Conservation (phyloP, 2,888 invertebrate genomes). For the Scaptomyza tumidula region DNA sequence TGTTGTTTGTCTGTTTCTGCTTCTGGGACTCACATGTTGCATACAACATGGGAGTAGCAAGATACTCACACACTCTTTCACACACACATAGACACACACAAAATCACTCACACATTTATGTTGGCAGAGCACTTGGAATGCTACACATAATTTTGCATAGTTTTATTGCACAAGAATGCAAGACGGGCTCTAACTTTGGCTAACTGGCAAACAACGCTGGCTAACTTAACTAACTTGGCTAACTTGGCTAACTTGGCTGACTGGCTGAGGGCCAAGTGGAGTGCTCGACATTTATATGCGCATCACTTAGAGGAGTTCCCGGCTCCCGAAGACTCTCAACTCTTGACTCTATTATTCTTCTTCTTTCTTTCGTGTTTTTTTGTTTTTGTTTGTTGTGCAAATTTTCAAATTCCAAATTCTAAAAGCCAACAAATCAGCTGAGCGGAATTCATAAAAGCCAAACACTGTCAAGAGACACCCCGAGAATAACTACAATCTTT, state of each 20-base stretch:
- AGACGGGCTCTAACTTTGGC: slow-evolving; percentile 31
- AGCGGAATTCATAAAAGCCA: slow-evolving; percentile 72
- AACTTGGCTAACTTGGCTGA: slow-evolving; percentile 19
- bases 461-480: slow-evolving; percentile 17
- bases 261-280: slow-evolving; percentile 61
- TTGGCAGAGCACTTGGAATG: slow-evolving; percentile 52
- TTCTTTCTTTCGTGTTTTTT: slow-evolving; percentile 1
- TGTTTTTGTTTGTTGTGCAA: slow-evolving; percentile 12
- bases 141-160: slow-evolving; percentile 80
- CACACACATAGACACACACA: slow-evolving; percentile 12
- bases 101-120: slow-evolving; percentile 13
- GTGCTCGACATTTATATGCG: slow-evolving; percentile 81
- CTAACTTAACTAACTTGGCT: neutral
- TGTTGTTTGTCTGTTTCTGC: slow-evolving; percentile 26
- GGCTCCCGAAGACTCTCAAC: slow-evolving; percentile 11
- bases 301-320: slow-evolving; percentile 70
- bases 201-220: slow-evolving; percentile 23
- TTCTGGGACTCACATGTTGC: slow-evolving; percentile 29
- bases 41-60: slow-evolving; percentile 53
- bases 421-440: slow-evolving; percentile 65
- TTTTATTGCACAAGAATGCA: slow-evolving; percentile 76
- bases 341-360: slow-evolving; percentile 21
- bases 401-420: slow-evolving; percentile 53
- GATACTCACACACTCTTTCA: too few relatives aligned
- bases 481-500: slow-evolving; percentile 24